Evolutionary conservation across 2,113 vertebrate species (phyloP), one percentile per base, ranked within the genome.

Genomic region (Peromyscus leucopus): DNA sequence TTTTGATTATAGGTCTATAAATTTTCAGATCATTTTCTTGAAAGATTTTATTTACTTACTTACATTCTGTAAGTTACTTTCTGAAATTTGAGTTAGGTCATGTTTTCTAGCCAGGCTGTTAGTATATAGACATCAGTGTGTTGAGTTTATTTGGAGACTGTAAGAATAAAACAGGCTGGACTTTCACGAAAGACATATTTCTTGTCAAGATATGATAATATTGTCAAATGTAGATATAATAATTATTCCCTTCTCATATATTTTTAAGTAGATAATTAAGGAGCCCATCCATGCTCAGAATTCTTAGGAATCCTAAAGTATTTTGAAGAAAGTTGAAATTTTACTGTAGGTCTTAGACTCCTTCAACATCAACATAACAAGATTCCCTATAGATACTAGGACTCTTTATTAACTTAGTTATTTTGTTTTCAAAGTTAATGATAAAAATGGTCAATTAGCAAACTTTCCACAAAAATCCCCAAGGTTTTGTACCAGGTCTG

Each of bases 401-500:
- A 39, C 8, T 42, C 12, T 88, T 76, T 59, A 76, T 91, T 75
- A 91, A 26, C 31, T 22, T n/a, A 16, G 8, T 21, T 72, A 82
- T 33, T 74, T 94, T 91, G 6, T 24, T 88, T 63, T 74, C 33
- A 89, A 7, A 89, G 17, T 76, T 94, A 92, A 94, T 71, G 39
- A 72, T 36, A 39, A 51, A 82, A 75, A 42, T 69, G 61, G 28
- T 67, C 57, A 88, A 89, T 91, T 96, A 89, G 7, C 28, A 9
- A 33, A 5, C n/a, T 74, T 79, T 83, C 48, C 13, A 26, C 12
- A 90, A 65, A 36, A 86, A 76, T 42, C 36, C 87, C 36, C 16
- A 39, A 21, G 46, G n/a, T 10, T 31, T n/a, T 63, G 2, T 31
- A 65, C 1, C 5, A 28, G 13, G 42, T 78, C 15, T 67, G 7